Base-by-base conservation (phyloP, 2,113 vertebrate species). In the Oryzias melastigma region DNA sequence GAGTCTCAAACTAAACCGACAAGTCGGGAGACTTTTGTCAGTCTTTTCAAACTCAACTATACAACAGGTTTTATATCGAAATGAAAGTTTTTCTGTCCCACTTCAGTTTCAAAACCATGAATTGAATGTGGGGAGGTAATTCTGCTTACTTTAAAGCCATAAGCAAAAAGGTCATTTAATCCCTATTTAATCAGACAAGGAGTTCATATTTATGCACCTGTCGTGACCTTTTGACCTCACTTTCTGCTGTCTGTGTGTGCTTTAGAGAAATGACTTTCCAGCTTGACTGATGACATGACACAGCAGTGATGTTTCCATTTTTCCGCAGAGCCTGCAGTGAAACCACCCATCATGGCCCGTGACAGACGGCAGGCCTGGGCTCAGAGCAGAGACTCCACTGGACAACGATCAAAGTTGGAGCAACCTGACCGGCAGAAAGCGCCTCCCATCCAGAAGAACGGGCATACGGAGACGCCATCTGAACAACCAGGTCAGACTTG, bases 321-420 rank as follows among this genome's bases (percentile, higher is more conserved):
- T 55, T 73, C 25, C 35, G 19, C 48, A 84, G 83, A 73, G 67
- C 57, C 61, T 53, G 40, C 41, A 16, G 25, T 1, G 44, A 63
- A 15, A 35, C 41, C 70, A 0, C 46, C 59, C 68, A 72, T 18
- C 44, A 5, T 64, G 47, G 87, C 83, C 19, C 44, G 13, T 41
- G 4, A 77, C 49, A 68, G 84, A 17, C 82, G 88, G 4, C 93
- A 83, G 88, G 95, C 94, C 87, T 98, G 95, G 95, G 95, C 95
- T 44, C 91, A 92, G 69, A 96, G 93, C 91, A 92, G 90, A 66
- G 94, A 95, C 71, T 97, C 95, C 4, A 1, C 62, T 69, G 95
- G 95, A 93, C 93, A 94, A 76, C 68, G 78, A 40, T 62, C 67
- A 1, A 67, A 53, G 40, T 12, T 58, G 16, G 72, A 68, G 14